A percentile compares a stretch with the other conserved stretches of the same genome.
phyloP scores from a whole-genome alignment of 2,888 invertebrate species.

The Parelbella ahira region DNA sequence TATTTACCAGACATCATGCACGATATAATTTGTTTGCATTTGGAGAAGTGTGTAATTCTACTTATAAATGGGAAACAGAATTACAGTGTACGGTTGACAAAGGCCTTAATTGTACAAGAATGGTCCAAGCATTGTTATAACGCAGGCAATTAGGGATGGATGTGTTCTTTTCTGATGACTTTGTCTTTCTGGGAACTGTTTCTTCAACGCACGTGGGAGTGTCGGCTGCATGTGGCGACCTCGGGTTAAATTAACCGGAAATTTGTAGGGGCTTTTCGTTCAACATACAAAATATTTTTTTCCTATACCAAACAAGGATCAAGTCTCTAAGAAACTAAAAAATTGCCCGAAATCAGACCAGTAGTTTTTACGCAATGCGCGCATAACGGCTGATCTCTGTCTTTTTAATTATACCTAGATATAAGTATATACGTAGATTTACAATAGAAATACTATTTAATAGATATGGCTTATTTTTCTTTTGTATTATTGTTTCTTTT shows the following conservation, averaged over 20 bases:
- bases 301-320: no score
- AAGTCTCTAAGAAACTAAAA: no score
- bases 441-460: no score
- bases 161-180: constrained; percentile 62
- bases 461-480: no score
- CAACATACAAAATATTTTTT: no score
- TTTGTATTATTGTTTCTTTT: no score
- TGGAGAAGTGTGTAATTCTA: constrained; percentile 13
- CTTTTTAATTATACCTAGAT: no score
- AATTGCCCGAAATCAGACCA: no score
- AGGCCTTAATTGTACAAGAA: constrained; percentile 15
- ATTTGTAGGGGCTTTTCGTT: constrained; percentile 48
- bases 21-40: constrained; percentile 13
- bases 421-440: no score
- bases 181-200: constrained; percentile 67
- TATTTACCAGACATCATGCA: not conserved
- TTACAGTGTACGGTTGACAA: constrained; percentile 16
- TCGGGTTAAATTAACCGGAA: constrained; percentile 76
- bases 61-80: constrained; percentile 9
- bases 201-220: constrained; percentile 44
- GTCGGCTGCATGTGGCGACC: constrained; percentile 60
- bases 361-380: no score
- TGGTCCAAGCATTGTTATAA: constrained; percentile 36
- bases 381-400: no score
- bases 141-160: constrained; percentile 56